Percentiles rank a stretch among this genome's conserved stretches.
Conservation (phyloP, 30 jellyfish, hydroid and myxozoan genomes). For the Haliclystus octoradiatus region DNA sequence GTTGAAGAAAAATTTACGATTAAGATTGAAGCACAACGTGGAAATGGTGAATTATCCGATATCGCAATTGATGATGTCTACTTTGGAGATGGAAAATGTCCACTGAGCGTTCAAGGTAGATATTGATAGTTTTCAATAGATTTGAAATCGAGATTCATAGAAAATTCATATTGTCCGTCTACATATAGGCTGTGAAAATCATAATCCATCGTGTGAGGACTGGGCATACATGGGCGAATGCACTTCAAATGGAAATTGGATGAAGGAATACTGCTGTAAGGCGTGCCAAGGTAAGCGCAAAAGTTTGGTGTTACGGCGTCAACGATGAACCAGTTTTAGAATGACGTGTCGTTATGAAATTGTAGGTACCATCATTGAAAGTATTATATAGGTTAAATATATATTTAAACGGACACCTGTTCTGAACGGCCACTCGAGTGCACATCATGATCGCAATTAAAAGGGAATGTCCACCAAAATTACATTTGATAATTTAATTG, state of each 20-base stretch:
- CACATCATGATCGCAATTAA: too few species aligned
- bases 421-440: too few species aligned
- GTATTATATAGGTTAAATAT: too few species aligned
- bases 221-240: conserved; percentile 46
- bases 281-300: conserved; percentile 17
- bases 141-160: too few species aligned
- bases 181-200: conserved; percentile 35
- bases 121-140: not conserved
- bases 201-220: conserved; percentile 36
- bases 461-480: too few species aligned
- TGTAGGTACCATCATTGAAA: too few species aligned
- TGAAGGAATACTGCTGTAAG: conserved; percentile 36
- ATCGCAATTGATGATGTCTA: not conserved
- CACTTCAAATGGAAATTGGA: conserved; percentile 28
- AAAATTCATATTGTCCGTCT: not conserved
- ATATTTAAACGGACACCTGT: too few species aligned
- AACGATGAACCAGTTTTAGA: too few species aligned
- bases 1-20: not conserved
- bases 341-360: too few species aligned
- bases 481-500: too few species aligned
- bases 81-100: not conserved
- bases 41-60: not conserved
- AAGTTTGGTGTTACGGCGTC: too few species aligned
- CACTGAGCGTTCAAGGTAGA: not conserved
- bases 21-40: not conserved